These are phyloP conservation scores for Meleagris gallopavo DNA, from an alignment of 2,113 vertebrate species.

Conservation along the genomic window DNA sequence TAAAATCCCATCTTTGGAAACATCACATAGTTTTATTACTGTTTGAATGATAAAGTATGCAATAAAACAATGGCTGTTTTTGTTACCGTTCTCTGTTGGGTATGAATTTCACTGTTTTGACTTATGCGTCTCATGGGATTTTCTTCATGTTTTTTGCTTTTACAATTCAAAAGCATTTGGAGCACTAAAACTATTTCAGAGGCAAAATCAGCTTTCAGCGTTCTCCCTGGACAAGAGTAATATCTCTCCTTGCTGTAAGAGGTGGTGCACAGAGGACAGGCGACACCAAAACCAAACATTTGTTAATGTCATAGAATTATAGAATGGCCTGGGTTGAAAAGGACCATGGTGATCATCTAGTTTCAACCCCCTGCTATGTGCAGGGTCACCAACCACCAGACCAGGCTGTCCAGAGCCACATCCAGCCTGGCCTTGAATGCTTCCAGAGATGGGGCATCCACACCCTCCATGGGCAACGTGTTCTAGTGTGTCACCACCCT, in stretches of 20 bases:
- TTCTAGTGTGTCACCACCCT: too few species aligned
- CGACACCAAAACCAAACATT: background rate
- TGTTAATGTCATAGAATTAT: background rate
- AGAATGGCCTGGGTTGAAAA: too few species aligned
- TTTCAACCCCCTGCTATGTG: too few species aligned
- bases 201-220: background rate
- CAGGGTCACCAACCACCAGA: too few species aligned
- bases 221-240: background rate
- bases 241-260: background rate
- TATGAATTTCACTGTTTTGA: slow-evolving; percentile 4
- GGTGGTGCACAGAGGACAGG: background rate
- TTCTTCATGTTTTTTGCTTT: slow-evolving; percentile 25
- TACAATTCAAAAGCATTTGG: slow-evolving; percentile 17
- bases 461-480: too few species aligned
- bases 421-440: too few species aligned
- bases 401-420: too few species aligned
- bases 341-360: too few species aligned
- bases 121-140: slow-evolving; percentile 3
- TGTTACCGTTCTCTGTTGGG: slow-evolving; percentile 33
- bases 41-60: background rate
- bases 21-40: background rate
- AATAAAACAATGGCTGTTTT: background rate
- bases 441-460: too few species aligned
- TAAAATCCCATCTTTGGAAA: slow-evolving; percentile 1
- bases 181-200: background rate